A percentile compares a stretch with the other conserved stretches of the same genome.
Evolutionary conservation across 2,797 vertebrate genomes (phyloP).

Genomic region (Muscicapa comitata): DNA sequence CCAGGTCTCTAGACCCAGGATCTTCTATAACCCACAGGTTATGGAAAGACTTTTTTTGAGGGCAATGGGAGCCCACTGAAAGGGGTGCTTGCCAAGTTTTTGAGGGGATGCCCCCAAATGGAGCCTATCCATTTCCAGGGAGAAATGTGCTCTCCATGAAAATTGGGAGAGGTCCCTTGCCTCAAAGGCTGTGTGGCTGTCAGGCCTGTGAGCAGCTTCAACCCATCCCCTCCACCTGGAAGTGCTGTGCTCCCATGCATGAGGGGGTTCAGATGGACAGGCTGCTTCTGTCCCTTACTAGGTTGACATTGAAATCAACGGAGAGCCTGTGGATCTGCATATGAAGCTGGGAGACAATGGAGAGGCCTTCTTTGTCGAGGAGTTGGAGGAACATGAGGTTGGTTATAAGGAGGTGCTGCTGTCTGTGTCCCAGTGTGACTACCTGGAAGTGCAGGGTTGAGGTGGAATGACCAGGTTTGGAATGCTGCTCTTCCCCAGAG

Average conservation of each 20-base stretch:
- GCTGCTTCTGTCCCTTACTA: conserved; percentile 36
- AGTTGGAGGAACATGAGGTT: conserved; percentile 78
- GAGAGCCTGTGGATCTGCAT: conserved; percentile 87
- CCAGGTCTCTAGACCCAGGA: neutral
- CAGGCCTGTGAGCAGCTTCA: neutral
- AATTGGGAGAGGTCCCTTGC: neutral
- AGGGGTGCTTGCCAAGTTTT: neutral
- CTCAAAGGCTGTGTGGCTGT: neutral
- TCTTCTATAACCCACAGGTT: neutral
- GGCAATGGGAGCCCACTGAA: neutral
- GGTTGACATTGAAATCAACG: conserved; percentile 97
- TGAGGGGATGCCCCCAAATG: neutral
- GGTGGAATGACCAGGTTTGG: neutral
- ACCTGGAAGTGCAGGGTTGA: neutral
- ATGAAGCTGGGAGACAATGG: conserved; percentile 96
- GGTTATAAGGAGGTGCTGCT: neutral
- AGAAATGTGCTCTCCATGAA: neutral
- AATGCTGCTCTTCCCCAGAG: neutral
- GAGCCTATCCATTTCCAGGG: neutral
- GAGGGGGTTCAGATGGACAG: neutral
- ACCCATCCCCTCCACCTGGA: neutral
- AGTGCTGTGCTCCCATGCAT: neutral
- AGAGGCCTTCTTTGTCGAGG: conserved; percentile 93
- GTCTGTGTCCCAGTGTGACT: neutral
- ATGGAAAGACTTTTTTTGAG: neutral